Evolutionary conservation across 2,888 invertebrate genomes (phyloP), one percentile per base, ranked within the genome.

Genomic region (Cephalotes varians): DNA sequence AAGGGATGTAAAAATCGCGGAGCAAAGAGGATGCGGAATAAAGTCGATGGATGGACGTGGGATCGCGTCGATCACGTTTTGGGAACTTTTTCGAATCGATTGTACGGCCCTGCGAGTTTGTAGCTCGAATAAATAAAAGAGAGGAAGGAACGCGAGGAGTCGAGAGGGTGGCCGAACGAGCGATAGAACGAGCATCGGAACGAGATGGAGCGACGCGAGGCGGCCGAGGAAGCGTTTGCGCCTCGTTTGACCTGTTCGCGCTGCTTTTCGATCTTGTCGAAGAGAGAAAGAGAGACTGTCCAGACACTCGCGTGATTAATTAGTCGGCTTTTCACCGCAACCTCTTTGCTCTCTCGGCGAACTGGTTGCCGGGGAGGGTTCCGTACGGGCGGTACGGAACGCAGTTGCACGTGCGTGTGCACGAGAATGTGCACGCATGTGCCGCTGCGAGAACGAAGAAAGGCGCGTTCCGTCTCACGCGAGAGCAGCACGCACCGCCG

Each of bases 251-350:
- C 85, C 83, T 81, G 84, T 82, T 88, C 84, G 71, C 85, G 65
- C 83, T 84, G 87, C 64, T 88, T 85, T 89, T 89, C 88, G 86
- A 86, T 84, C 87, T 86, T 80, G 83, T 87, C 86, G 72, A 85
- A 89, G 64, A 18, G 25, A 25, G 44, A 64, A 28, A 40, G 40
- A 40, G 12, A 40, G 40, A 40, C 10, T 10, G 40, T n/a, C n/a
- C 10, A 40, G 40, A 44, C 83, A 82, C 85, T 83, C 84, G 84
- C 81, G 85, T 88, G 89, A 88, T 90, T 89, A 88, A 88, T 90
- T 89, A 85, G 85, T 86, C 83, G 83, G 79, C 80, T 79, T 74
- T 84, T 79, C 77, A 71, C 77, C 44, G 77, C 77, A 71, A 58
- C 77, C 56, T 21, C 51, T 51, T 2, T 15, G 18, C 77, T 79